Percentiles rank a stretch among this genome's conserved stretches.
Evolutionary conservation across 2,888 invertebrate genomes (phyloP).

Genomic region (Itoplectis maculator): DNA sequence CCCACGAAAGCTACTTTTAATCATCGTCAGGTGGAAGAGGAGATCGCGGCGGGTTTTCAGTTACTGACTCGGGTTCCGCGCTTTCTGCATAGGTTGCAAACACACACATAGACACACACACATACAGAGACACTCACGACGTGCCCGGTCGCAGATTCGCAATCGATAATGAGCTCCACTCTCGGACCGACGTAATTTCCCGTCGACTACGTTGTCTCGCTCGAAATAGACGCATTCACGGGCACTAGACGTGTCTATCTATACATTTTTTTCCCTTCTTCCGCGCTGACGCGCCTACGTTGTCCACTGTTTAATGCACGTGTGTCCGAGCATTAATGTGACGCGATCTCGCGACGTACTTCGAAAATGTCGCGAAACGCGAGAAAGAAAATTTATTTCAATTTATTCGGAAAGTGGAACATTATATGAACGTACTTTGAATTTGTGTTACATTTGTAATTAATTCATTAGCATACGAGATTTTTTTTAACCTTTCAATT

Average conservation of each 20-base stretch:
- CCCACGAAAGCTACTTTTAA: constrained; percentile 1
- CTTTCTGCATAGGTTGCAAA: neutral
- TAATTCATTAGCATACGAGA: no score
- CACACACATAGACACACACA: no score
- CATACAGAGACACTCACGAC: no score
- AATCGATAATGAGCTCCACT: constrained; percentile 72
- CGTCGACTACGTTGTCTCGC: constrained; percentile 54
- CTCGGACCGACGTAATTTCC: constrained; percentile 71
- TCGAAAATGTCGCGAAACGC: no score
- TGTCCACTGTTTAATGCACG: neutral
- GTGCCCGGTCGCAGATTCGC: constrained; percentile 53
- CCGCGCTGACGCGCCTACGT: neutral
- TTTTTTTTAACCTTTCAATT: no score
- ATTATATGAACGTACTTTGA: no score
- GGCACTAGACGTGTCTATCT: constrained; percentile 16
- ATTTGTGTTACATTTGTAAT: no score
- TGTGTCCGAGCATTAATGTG: neutral
- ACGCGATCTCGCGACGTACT: neutral
- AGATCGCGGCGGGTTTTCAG: neutral
- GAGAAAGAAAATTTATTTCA: no score
- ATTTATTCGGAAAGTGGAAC: no score
- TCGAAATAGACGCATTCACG: constrained; percentile 49
- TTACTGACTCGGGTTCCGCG: neutral
- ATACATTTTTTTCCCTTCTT: neutral
- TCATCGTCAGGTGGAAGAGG: neutral